Conservation (phyloP, 2,113 vertebrate species). For the Chlamydotis undulata region DNA sequence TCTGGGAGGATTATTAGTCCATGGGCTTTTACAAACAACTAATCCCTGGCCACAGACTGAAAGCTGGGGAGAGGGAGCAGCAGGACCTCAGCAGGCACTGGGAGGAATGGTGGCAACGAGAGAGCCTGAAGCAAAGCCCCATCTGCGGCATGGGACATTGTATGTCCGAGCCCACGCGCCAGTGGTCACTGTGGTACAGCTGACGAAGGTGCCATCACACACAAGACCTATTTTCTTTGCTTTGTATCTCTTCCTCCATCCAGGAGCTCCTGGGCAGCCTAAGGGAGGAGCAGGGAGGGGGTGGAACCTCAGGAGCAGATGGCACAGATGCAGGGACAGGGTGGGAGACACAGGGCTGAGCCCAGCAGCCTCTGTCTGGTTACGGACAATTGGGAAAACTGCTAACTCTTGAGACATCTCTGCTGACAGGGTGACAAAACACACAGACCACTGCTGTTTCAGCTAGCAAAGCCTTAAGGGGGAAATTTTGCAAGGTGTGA, state of each 20-base stretch:
- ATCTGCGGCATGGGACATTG: not conserved
- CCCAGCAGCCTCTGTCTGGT: not conserved
- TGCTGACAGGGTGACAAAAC: not conserved
- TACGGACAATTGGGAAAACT: not conserved
- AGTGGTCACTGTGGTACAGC: not conserved
- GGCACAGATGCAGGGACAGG: not conserved
- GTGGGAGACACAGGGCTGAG: not conserved
- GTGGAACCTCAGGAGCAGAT: not conserved
- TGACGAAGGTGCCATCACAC: not conserved
- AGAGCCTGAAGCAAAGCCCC: not conserved
- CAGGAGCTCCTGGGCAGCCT: not conserved
- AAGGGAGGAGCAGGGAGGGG: not conserved
- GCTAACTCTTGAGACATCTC: not conserved
- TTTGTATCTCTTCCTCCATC: not conserved
- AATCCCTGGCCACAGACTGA: not conserved
- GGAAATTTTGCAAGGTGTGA: not conserved
- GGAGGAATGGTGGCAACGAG: not conserved
- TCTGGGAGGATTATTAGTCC: not conserved
- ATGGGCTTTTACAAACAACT: not conserved
- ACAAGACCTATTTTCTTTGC: not conserved
- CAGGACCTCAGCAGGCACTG: not conserved
- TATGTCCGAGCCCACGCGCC: fast-evolving
- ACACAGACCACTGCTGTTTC: not conserved
- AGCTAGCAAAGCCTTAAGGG: not conserved
- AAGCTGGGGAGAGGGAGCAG: not conserved